Percentiles rank a stretch among this genome's conserved stretches.
These are phyloP conservation scores for Bettongia penicillata DNA, from an alignment of 2,113 vertebrate genomes.

Conservation along the genomic window DNA sequence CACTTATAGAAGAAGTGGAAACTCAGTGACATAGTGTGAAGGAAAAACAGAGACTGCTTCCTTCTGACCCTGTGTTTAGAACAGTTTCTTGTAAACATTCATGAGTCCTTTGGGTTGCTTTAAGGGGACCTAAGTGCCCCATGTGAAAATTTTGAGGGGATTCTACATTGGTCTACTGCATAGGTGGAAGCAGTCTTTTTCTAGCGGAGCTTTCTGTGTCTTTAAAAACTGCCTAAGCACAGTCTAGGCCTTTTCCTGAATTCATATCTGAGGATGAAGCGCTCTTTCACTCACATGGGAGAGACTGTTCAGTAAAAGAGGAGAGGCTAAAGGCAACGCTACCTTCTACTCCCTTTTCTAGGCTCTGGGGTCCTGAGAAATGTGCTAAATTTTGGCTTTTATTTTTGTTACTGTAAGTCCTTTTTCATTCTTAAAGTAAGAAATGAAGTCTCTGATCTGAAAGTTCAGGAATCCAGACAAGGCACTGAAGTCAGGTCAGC, in stretches of 20 bases:
- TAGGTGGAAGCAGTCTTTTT: background rate
- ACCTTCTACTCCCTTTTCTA: background rate
- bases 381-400: background rate
- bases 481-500: background rate
- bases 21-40: background rate
- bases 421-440: background rate
- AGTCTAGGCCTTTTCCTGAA: background rate
- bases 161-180: background rate
- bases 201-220: background rate
- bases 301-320: background rate
- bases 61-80: background rate
- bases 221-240: background rate
- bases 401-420: background rate
- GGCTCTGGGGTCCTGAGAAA: background rate
- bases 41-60: background rate
- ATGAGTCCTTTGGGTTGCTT: background rate
- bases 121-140: background rate
- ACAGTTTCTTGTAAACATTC: background rate
- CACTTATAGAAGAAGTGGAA: background rate
- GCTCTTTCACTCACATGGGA: background rate
- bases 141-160: background rate
- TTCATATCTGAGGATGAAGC: background rate
- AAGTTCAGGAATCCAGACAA: too few species aligned
- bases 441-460: too few species aligned
- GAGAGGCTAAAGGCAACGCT: background rate